A percentile compares a stretch with the other conserved stretches of the same genome.
phyloP scores from a whole-genome alignment of 1,140 invertebrate genomes.

The Drosophila varians region DNA sequence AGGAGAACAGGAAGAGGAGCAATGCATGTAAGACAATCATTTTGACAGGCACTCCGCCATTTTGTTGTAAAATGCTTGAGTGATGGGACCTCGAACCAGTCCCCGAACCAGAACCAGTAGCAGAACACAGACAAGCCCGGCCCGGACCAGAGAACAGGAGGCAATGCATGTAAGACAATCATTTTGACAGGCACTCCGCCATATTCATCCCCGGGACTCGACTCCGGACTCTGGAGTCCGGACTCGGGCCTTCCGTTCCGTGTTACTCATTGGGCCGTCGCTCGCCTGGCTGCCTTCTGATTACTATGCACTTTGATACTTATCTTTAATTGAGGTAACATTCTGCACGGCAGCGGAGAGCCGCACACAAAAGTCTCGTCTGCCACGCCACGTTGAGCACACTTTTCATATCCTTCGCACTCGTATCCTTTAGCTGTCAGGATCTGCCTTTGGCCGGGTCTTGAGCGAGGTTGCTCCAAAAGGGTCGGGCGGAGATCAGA shows the following conservation, averaged over 20 bases:
- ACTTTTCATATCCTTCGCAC: constrained; percentile 24
- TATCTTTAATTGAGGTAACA: constrained; percentile 79
- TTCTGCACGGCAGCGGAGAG: constrained; percentile 44
- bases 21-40: constrained; percentile 81
- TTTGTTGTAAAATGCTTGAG: no score
- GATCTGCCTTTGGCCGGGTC: constrained; percentile 6
- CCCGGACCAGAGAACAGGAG: no score
- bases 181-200: constrained; percentile 69
- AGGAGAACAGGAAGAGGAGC: constrained; percentile 34
- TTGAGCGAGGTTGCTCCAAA: background rate
- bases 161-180: constrained; percentile 81
- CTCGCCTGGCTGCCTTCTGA: constrained; percentile 73
- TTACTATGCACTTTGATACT: constrained; percentile 82
- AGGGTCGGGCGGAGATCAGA: constrained; percentile 3
- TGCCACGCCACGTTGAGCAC: constrained; percentile 33
- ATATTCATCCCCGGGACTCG: constrained; percentile 5
- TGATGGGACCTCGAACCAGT: no score
- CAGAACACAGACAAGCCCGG: no score
- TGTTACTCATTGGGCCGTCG: constrained; percentile 65
- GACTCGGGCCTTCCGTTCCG: constrained; percentile 7
- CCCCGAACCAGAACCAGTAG: no score
- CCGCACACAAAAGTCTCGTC: constrained; percentile 45
- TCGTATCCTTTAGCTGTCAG: constrained; percentile 15
- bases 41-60: constrained; percentile 64
- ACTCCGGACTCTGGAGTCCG: background rate